Evolutionary conservation across 2,797 vertebrate species (phyloP).

Genomic region (Coendou prehensilis): DNA sequence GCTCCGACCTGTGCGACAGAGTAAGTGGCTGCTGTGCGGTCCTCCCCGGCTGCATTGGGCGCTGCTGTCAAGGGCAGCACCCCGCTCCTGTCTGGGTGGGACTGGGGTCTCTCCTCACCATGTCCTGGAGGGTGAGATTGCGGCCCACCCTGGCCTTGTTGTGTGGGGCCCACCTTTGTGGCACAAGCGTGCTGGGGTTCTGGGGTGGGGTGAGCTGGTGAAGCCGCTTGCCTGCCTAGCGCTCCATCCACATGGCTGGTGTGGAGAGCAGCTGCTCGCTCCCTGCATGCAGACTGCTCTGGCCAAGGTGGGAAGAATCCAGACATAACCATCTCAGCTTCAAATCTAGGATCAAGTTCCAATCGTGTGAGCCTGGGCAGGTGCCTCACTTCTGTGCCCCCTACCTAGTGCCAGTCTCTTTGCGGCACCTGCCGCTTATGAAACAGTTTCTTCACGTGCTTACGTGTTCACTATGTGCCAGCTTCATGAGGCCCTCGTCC

Average conservation of each 20-base stretch:
- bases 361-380: not conserved
- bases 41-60: not conserved
- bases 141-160: fast-evolving
- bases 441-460: not conserved
- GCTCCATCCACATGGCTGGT: too few relatives aligned
- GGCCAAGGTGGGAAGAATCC: not conserved
- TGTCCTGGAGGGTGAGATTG: not conserved
- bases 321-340: not conserved
- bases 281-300: not conserved
- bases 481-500: too few relatives aligned
- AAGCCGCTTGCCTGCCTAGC: not conserved
- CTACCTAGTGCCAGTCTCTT: not conserved
- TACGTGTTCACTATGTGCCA: not conserved
- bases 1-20: slow-evolving; percentile 97
- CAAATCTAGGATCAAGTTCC: not conserved
- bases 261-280: not conserved
- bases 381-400: not conserved
- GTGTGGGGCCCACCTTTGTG: not conserved
- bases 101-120: not conserved
- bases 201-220: not conserved
- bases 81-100: not conserved
- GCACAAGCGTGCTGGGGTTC: not conserved
- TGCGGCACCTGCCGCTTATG: not conserved
- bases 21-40: slow-evolving; percentile 84
- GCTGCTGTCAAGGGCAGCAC: not conserved